These are phyloP conservation scores for Amphilophus citrinellus DNA, from an alignment of 2,113 vertebrate species.

Conservation along the genomic window DNA sequence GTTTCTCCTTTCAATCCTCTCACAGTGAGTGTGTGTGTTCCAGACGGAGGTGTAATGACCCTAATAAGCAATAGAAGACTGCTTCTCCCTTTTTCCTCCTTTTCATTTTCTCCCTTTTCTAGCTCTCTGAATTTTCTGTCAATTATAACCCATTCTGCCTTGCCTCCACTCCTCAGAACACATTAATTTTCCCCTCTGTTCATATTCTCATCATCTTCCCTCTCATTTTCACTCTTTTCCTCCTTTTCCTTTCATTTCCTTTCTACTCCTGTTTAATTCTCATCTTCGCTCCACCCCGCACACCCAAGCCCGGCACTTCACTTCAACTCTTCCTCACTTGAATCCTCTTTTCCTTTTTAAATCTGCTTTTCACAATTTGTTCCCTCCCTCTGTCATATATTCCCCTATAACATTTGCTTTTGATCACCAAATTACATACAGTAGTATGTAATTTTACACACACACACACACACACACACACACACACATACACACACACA, in stretches of 20 bases:
- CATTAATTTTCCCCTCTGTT: constrained; percentile 49
- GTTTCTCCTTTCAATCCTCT: constrained; percentile 53
- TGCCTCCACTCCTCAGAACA: constrained; percentile 45
- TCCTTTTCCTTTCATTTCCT: constrained; percentile 31
- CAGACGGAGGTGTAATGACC: constrained; percentile 66
- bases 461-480: not conserved
- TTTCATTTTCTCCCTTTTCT: constrained; percentile 49
- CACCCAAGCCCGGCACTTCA: not conserved
- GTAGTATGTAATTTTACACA: not conserved
- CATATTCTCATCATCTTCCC: constrained; percentile 26
- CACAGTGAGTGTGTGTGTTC: constrained; percentile 15
- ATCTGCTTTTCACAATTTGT: not conserved
- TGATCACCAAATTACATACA: constrained; percentile 20
- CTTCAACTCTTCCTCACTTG: constrained; percentile 12
- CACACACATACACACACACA: constrained; percentile 4
- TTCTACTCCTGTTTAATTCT: constrained; percentile 13
- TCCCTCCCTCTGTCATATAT: not conserved
- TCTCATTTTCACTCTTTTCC: constrained; percentile 24
- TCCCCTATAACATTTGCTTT: constrained; percentile 7
- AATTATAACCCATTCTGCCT: constrained; percentile 64
- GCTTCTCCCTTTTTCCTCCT: constrained; percentile 28
- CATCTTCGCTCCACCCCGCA: not conserved
- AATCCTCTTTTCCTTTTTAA: not conserved
- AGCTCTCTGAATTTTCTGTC: constrained; percentile 62
- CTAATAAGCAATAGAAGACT: constrained; percentile 69